Conservation (phyloP, 2,113 vertebrate genomes). For the Nycticorax nycticorax region DNA sequence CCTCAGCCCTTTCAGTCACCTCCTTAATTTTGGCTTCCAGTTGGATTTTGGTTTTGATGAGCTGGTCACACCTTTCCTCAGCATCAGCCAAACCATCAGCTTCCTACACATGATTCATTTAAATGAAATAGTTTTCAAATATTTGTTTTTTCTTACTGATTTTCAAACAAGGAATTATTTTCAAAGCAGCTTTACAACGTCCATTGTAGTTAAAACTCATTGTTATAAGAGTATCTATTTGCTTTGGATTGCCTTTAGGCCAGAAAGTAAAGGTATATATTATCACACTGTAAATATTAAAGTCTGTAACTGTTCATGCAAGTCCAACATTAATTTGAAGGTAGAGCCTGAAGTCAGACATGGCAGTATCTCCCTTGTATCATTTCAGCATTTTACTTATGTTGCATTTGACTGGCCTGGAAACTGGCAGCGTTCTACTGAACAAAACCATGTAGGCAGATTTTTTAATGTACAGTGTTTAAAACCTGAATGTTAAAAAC, state of each 20-base stretch:
- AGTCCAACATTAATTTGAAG: not conserved
- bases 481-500: not conserved
- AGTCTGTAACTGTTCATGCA: not conserved
- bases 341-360: not conserved
- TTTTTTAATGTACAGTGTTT: not conserved
- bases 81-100: slow-evolving; percentile 84
- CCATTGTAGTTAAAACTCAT: not conserved
- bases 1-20: slow-evolving; percentile 80
- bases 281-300: not conserved
- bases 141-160: not conserved
- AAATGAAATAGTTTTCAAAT: not conserved
- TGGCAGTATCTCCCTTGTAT: not conserved
- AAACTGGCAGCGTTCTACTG: not conserved
- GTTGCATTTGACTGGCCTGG: not conserved
- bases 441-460: not conserved
- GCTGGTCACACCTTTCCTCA: slow-evolving; percentile 86
- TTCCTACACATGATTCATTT: slow-evolving; percentile 69
- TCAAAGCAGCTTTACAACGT: not conserved
- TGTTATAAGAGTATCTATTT: not conserved
- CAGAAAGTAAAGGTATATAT: not conserved
- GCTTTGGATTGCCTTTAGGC: not conserved
- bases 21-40: slow-evolving; percentile 86
- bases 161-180: not conserved
- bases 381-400: not conserved
- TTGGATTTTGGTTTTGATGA: slow-evolving; percentile 85